These are phyloP conservation scores for Cyprinodon variegatus DNA, from an alignment of 2,113 vertebrate species.

Conservation along the genomic window DNA sequence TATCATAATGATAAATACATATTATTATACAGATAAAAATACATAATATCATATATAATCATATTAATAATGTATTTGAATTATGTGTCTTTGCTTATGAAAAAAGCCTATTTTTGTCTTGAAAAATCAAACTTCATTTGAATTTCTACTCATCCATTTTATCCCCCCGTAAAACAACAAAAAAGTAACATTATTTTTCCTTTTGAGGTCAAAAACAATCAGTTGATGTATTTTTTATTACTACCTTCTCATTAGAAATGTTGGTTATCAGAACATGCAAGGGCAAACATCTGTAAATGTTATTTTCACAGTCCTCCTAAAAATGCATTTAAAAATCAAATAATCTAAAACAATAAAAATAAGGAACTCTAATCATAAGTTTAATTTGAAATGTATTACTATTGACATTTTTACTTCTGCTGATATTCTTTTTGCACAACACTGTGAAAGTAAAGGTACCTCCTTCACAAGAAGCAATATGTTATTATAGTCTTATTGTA, in stretches of 20 bases:
- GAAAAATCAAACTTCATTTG: not conserved
- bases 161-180: too few relatives aligned
- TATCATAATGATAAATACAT: too few relatives aligned
- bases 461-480: slow-evolving; percentile 61
- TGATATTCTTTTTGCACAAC: slow-evolving; percentile 35
- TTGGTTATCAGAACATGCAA: not conserved
- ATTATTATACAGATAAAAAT: not conserved
- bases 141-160: too few relatives aligned
- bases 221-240: not conserved
- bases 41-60: not conserved
- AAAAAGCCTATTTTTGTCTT: not conserved
- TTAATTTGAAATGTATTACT: not conserved
- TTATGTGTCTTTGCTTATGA: not conserved
- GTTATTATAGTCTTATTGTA: slow-evolving; percentile 59
- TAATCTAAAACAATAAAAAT: not conserved
- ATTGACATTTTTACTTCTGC: slow-evolving; percentile 9
- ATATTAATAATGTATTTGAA: not conserved
- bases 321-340: not conserved
- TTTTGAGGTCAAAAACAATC: too few relatives aligned
- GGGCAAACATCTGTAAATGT: not conserved
- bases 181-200: too few relatives aligned
- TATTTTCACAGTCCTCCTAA: not conserved
- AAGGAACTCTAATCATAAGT: not conserved
- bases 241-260: not conserved
- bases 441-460: slow-evolving; percentile 31